Evolutionary conservation across 2,888 invertebrate genomes (phyloP).

Genomic region (Megastigmus dorsalis): DNA sequence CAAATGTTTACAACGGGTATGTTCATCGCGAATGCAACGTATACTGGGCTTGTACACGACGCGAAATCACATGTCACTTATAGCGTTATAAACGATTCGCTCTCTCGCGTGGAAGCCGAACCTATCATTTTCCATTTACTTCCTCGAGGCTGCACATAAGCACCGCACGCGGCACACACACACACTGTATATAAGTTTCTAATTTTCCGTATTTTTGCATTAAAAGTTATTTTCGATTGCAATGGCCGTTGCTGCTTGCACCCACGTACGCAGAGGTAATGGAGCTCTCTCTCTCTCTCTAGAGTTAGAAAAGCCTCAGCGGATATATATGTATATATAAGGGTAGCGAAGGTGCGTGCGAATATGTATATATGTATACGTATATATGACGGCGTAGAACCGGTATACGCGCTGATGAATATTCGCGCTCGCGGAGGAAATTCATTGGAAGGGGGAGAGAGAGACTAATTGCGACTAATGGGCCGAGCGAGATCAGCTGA

Average conservation of each 20-base stretch:
- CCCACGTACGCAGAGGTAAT: neutral
- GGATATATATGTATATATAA: neutral
- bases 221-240: slow-evolving; percentile 29
- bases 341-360: slow-evolving; percentile 20
- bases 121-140: slow-evolving; percentile 34
- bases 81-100: slow-evolving; percentile 2
- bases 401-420: slow-evolving; percentile 39
- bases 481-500: slow-evolving; percentile 50
- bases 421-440: slow-evolving; percentile 63
- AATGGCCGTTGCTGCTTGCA: no score
- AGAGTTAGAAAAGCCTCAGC: neutral
- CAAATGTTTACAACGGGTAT: no score
- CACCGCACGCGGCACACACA: no score
- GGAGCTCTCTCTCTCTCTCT: no score
- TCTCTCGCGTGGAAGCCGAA: neutral
- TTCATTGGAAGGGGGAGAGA: no score
- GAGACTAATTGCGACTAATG: slow-evolving; percentile 71
- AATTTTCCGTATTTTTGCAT: slow-evolving; percentile 22
- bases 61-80: slow-evolving; percentile 37
- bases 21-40: no score
- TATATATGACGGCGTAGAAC: no score
- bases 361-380: no score
- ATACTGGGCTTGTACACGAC: no score
- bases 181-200: no score
- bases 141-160: no score